These are phyloP conservation scores for Indicator indicator DNA, from an alignment of 2,113 vertebrate species.

Conservation along the genomic window DNA sequence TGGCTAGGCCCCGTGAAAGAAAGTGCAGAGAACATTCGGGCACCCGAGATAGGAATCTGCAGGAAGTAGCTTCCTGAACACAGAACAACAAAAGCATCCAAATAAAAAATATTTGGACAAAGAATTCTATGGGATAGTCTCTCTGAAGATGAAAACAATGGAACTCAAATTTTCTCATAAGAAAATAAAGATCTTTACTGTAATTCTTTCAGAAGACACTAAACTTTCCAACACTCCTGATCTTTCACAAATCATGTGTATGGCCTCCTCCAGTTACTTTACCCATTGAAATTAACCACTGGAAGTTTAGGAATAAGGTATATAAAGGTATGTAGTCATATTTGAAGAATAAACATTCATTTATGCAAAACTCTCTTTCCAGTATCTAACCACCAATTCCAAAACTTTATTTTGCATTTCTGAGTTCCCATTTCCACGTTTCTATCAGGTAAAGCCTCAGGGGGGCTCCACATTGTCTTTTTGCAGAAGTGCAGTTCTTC, in stretches of 20 bases:
- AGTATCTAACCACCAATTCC: neutral
- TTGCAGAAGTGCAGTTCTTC: neutral
- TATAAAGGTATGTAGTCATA: constrained; percentile 21
- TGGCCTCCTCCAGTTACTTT: neutral
- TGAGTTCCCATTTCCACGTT: neutral
- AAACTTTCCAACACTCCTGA: neutral
- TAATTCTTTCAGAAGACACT: neutral
- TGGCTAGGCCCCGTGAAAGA: neutral
- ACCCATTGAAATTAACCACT: neutral
- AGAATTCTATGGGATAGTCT: neutral
- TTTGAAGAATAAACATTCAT: neutral
- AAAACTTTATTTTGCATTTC: neutral
- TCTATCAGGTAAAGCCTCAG: neutral
- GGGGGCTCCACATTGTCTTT: neutral
- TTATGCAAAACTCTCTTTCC: neutral
- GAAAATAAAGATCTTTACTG: neutral
- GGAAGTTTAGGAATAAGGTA: neutral
- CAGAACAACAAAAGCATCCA: neutral
- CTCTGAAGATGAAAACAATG: neutral
- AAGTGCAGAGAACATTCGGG: neutral
- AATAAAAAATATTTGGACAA: neutral
- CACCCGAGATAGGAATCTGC: neutral
- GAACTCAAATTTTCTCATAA: neutral
- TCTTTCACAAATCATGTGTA: neutral
- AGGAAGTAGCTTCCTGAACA: neutral